Evolutionary conservation across 2,797 vertebrate genomes (phyloP), one percentile per base, ranked within the genome.

Genomic region (Rhadinocentrus ornatus): DNA sequence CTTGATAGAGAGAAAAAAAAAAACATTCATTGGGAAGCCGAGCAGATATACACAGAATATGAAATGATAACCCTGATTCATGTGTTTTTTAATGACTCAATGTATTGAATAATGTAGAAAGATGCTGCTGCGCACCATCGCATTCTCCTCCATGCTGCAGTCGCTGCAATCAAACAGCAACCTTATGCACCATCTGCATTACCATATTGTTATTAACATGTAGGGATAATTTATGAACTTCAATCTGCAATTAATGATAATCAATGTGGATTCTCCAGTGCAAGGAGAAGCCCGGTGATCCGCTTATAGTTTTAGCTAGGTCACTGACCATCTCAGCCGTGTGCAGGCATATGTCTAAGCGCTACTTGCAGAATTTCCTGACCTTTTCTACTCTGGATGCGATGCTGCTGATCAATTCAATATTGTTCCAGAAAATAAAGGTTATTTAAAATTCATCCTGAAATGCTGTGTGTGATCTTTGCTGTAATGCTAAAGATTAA

Each of bases 81-180:
- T 72, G 62, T 80, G 81, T 80, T 79, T 78, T 77, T 78, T 90
- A 91, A 91, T 88, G 80, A 89, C 87, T 67, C 71, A 41, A 77
- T 73, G 73, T 80, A 81, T 77, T 91, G 85, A 92, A 91, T 93
- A 88, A 90, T 92, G 88, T 35, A 88, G 35, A 3, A 66, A 71
- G 59, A 64, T 1, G 3, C 71, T 73, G 73, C 77, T 82, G 52
- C 5, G 64, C 77, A 77, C 86, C 81, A 73, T 35, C 35, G 50
- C 35, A 1, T 29, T 69, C 65, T 71, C 68, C 68, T 75, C 75
- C 56, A 9, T 6, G 20, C 65, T 34, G 29, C 41, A 69, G 70
- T 64, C 24, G 34, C 44, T 60, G 81, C 76, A 85, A 78, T 86
- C 82, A 86, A 74, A 86, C 81, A 80, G 66, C 62, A 64, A 85